Evolutionary conservation across 2,113 vertebrate genomes (phyloP), one percentile per base, ranked within the genome.

Genomic region (Poecilia latipinna): DNA sequence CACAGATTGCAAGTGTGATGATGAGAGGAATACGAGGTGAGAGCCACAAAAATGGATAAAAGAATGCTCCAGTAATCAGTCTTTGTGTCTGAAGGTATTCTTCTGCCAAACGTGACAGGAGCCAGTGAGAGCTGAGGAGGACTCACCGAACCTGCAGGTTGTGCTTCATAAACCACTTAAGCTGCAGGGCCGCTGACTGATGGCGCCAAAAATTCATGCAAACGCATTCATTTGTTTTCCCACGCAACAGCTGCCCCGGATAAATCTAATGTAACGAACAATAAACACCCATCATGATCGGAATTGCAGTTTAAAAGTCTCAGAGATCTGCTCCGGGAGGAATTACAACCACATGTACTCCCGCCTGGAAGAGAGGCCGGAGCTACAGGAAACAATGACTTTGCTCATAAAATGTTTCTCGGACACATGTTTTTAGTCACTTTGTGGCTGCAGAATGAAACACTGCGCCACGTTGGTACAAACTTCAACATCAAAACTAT

Each of bases 221-320:
- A 90, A 72, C 29, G 3, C 70, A 87, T 82, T 67, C 88, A 81
- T 88, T 81, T 90, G 70, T 83, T 83, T 86, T 70, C 64, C 17
- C 31, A 26, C 33, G 61, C 74, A 72, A 82, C 91, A 93, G 91
- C 90, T 92, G 91, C 77, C 83, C 69, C n/a, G 29, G 85, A 86
- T 93, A 91, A 88, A 83, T 83, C 69, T 75, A 85, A 89, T 78
- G 70, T 85, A 90, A 89, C 85, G 80, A 93, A 91, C 84, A 91
- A 92, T 89, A 91, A 94, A 92, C 89, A 92, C 73, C 68, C 80
- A 71, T 90, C 84, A 83, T 84, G 86, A 90, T 90, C 65, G 74
- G 79, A 91, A 91, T 84, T 67, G 86, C 82, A 77, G 75, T 92
- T 90, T 83, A 89, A 89, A 89, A 78, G 84, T 86, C 68, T 72